Evolutionary conservation across 2,888 invertebrate species (phyloP), one percentile per base, ranked within the genome.

Genomic region (Lissonota sp.): DNA sequence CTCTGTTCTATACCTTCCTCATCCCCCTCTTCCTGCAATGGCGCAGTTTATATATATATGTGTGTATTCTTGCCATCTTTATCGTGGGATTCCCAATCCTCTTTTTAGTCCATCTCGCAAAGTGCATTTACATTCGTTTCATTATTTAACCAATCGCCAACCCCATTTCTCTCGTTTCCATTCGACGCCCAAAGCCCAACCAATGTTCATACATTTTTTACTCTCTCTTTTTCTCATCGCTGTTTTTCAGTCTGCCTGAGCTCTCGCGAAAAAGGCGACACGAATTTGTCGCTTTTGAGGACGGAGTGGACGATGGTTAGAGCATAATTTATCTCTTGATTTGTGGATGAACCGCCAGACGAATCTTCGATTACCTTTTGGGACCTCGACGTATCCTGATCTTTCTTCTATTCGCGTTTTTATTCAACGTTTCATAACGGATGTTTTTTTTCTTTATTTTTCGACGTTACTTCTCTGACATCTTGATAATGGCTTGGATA

Each of bases 111-210:
- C 80, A 64, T 42, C 62, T 16, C 71, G 57, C 66, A 42, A 83
- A 87, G 88, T 88, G 87, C 87, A 88, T 88, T 89, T 88, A 86
- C 88, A 88, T 88, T 86, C 85, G 84, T 85, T 89, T 87, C 86
- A 88, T 88, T 89, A 89, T 89, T 89, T 88, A 89, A 85, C 87
- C 87, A 87, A 88, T 89, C 87, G 87, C 85, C 86, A 60, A 74
- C 16, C 67, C 69, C 79, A 75, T 81, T 81, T 84, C 83, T 84
- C 86, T 86, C 86, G 83, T 84, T 85, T 85, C 83, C 82, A 79
- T 77, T 84, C 57, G 71, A 67, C 44, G 39, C 26, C 26, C 10
- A 49, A 74, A 71, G 64, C 58, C 42, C 63, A 67, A 26, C 51
- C 79, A 69, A 72, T 63, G 71, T 80, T 51, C 82, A 82, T 84